Conservation (phyloP, 2,888 invertebrate genomes). For the Parnassius mnemosyne region DNA sequence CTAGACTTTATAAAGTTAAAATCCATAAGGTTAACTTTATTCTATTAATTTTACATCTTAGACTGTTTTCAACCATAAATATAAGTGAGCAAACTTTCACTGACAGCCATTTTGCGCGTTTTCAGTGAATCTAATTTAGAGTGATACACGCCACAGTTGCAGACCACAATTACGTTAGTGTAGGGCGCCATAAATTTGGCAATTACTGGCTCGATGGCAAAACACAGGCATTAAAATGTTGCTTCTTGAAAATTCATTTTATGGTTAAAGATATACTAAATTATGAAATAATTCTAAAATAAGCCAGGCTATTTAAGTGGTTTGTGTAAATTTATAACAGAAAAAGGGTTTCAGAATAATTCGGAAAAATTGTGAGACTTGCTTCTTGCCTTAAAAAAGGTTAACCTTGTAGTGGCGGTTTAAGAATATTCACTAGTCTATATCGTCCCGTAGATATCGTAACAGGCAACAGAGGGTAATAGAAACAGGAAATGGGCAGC, state of each 20-base stretch:
- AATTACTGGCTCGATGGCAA: conserved; percentile 70
- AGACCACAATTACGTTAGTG: conserved; percentile 74
- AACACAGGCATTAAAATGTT: conserved; percentile 58
- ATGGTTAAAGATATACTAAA: neutral
- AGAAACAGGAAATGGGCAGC: too few species aligned
- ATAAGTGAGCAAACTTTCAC: conserved; percentile 41
- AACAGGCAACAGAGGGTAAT: too few species aligned
- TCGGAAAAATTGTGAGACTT: too few species aligned
- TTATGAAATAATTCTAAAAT: neutral
- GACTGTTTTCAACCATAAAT: conserved; percentile 24
- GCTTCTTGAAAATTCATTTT: conserved; percentile 26
- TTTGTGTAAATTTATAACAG: too few species aligned
- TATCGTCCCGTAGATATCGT: too few species aligned
- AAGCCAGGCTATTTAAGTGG: too few species aligned
- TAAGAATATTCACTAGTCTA: too few species aligned
- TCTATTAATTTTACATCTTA: conserved; percentile 17
- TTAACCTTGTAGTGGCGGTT: too few species aligned
- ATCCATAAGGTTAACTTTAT: too few species aligned
- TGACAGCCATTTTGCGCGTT: conserved; percentile 59
- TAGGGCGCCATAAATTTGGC: conserved; percentile 75
- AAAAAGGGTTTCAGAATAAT: too few species aligned
- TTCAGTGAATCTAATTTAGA: conserved; percentile 73
- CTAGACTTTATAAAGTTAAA: too few species aligned
- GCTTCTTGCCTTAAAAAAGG: too few species aligned
- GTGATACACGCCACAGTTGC: conserved; percentile 68